phyloP scores from a whole-genome alignment of 2,113 vertebrate genomes.

The Nannobrachium achirus region DNA sequence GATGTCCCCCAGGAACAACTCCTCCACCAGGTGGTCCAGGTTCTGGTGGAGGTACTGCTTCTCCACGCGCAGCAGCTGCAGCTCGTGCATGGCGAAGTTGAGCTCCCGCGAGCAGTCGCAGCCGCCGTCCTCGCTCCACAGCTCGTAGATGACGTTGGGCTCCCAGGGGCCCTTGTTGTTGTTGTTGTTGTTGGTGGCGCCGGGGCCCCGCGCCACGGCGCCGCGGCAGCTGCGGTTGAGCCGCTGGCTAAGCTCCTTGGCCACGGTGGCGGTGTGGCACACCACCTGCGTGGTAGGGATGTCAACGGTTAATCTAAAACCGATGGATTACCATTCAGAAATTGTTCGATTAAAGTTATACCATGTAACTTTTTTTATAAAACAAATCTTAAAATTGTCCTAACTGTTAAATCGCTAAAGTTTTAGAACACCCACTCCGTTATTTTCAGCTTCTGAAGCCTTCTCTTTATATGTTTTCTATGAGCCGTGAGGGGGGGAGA shows the following conservation, averaged over 20 bases:
- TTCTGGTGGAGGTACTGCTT: constrained; percentile 92
- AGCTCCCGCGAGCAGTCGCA: constrained; percentile 87
- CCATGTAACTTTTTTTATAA: no score
- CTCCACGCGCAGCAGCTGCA: constrained; percentile 93
- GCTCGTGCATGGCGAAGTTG: constrained; percentile 95
- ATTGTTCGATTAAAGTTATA: no score
- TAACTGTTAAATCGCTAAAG: no score
- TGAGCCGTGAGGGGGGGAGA: no score
- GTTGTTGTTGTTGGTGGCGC: no score
- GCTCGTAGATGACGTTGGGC: constrained; percentile 81
- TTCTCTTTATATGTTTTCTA: no score
- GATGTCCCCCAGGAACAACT: constrained; percentile 94
- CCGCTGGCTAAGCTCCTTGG: constrained; percentile 82
- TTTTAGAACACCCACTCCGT: no score
- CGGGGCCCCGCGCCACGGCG: constrained; percentile 59
- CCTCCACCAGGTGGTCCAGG: constrained; percentile 91
- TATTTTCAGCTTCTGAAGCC: no score
- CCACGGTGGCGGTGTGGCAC: constrained; percentile 82
- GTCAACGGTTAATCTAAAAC: no score
- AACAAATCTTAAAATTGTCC: no score
- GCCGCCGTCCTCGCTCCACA: constrained; percentile 87
- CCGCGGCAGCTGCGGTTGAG: constrained; percentile 85
- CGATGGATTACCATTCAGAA: no score
- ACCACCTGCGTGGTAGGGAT: no score
- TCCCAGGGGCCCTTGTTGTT: constrained; percentile 77